Evolutionary conservation across 2,113 vertebrate genomes (phyloP).

Genomic region (Chloropsis cyanopogon): DNA sequence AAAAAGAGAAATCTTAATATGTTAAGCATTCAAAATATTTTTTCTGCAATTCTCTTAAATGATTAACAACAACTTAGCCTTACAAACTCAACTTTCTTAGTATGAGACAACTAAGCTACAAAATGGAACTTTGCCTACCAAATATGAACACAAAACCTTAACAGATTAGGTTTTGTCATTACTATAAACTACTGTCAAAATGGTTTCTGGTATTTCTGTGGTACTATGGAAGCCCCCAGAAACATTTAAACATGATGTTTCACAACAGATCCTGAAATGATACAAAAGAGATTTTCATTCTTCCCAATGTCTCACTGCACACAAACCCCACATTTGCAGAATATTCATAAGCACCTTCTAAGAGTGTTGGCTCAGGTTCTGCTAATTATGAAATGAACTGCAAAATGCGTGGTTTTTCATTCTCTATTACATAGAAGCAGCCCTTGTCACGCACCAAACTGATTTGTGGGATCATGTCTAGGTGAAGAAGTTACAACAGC

Average conservation of each 20-base stretch:
- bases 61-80: not conserved
- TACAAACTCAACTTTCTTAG: not conserved
- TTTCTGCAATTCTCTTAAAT: not conserved
- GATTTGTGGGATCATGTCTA: not conserved
- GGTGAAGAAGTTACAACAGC: not conserved
- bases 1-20: not conserved
- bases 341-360: not conserved
- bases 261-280: not conserved
- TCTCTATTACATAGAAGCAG: not conserved
- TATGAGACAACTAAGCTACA: not conserved
- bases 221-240: not conserved
- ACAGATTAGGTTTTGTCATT: not conserved
- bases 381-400: not conserved
- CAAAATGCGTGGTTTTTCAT: rapidly evolving
- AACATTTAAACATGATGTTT: not conserved
- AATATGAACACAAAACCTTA: not conserved
- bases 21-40: not conserved
- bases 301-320: not conserved
- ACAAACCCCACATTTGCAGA: not conserved
- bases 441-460: not conserved
- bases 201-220: not conserved
- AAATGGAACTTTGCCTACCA: not conserved
- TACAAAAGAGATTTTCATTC: not conserved
- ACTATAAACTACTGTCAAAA: not conserved
- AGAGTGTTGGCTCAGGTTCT: not conserved